Base-by-base conservation (phyloP, 2,888 invertebrate species). In the Chaetogeoica ovagalla region DNA sequence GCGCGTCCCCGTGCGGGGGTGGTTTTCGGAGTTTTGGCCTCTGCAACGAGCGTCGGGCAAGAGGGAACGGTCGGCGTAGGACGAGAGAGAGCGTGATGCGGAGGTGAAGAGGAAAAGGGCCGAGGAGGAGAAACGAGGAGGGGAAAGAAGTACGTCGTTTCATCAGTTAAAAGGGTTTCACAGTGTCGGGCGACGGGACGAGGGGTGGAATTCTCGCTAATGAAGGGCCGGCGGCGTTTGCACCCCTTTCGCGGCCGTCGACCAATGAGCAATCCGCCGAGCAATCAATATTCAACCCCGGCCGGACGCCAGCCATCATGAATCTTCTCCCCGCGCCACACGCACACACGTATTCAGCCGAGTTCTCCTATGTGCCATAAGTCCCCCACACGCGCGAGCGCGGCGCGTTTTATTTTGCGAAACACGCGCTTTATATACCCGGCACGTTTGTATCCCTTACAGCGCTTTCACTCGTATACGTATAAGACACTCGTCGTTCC, bases 121-220 rank as follows among this genome's bases (percentile, higher is more conserved):
- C 30, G 52, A 2, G 4, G 52, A 52, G 13, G 13, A 5, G 13
- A 52, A 17, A 57, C 60, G 60, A 21, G 21, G 37, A n/a, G 52
- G 69, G 70, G 63, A 71, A 15, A 55, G 62, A 70, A 79, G 79
- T 70, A 70, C 79, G 55, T 79, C 79, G 79, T 79, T 79, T 79
- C 79, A 79, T 79, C 79, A 79, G 79, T 79, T 79, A 79, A 79
- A 79, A 79, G 79, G 79, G 79, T 79, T 79, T n/a, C n/a, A n/a
- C 79, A 57, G 5, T 19, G 13, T 30, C 30, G 30, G 39, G 30
- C 15, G 63, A 19, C 6, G 21, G 55, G 59, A 60, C 55, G 39
- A 1, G 23, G 77, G 77, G 69, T 39, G 70, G 62, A 79, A 71
- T 79, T 62, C 79, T 23, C 79, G 79, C 79, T 79, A 79, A 79